These are phyloP conservation scores for Sphaeramia orbicularis DNA, from an alignment of 2,797 vertebrate species.

Conservation along the genomic window DNA sequence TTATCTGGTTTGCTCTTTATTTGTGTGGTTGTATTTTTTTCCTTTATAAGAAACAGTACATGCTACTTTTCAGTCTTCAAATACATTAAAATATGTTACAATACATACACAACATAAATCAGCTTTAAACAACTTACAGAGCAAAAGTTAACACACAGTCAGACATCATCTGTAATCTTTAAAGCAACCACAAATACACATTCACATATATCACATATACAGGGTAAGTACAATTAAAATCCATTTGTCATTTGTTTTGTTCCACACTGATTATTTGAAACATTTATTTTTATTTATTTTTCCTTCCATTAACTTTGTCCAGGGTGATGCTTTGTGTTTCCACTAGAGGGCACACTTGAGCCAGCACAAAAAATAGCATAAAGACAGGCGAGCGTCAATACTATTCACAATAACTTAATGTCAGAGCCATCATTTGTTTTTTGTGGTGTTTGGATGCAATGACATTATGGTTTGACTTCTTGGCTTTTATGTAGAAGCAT, in stretches of 20 bases:
- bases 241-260: not conserved
- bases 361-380: conserved; percentile 17
- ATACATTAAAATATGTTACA: conserved; percentile 36
- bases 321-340: conserved; percentile 41
- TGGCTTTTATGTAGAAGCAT: conserved; percentile 2
- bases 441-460: conserved; percentile 1
- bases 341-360: conserved; percentile 57
- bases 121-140: conserved; percentile 30
- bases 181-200: conserved; percentile 24
- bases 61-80: conserved; percentile 12
- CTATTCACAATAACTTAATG: conserved; percentile 11
- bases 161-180: conserved; percentile 26
- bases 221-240: conserved; percentile 2
- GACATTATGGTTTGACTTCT: not conserved
- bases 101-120: conserved; percentile 16
- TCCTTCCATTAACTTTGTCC: conserved; percentile 8
- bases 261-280: conserved; percentile 16
- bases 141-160: conserved; percentile 18
- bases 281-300: conserved; percentile 16
- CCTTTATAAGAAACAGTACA: conserved; percentile 19
- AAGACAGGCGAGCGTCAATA: conserved; percentile 4
- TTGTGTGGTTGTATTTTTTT: conserved; percentile 24
- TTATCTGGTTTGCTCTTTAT: conserved; percentile 40
- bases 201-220: conserved; percentile 32
- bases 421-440: conserved; percentile 1